Evolutionary conservation across 2,113 vertebrate species (phyloP).

Genomic region (Trichomycterus rosablanca): DNA sequence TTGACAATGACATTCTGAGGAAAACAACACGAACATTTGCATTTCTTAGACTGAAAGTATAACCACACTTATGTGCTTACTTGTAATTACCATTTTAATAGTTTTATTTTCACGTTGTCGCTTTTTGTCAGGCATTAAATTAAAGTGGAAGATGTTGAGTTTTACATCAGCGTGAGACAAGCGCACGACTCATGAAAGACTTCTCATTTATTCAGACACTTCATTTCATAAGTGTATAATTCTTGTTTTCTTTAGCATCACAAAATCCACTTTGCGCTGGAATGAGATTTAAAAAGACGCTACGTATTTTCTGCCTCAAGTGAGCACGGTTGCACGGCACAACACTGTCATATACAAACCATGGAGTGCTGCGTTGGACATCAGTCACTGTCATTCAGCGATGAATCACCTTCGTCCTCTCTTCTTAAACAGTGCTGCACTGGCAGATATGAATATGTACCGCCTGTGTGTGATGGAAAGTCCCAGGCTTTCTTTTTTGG

Average conservation of each 20-base stretch:
- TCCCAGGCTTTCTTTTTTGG: constrained; percentile 32
- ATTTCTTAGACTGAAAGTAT: constrained; percentile 32
- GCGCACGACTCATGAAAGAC: constrained; percentile 9
- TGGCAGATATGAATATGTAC: constrained; percentile 41
- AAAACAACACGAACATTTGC: constrained; percentile 22
- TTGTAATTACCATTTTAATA: constrained; percentile 47
- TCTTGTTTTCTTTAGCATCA: background rate
- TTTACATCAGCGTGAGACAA: constrained; percentile 9
- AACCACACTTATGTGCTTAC: constrained; percentile 37
- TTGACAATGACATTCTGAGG: constrained; percentile 17
- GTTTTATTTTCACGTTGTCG: constrained; percentile 41
- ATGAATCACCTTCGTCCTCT: constrained; percentile 29
- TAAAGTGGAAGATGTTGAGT: constrained; percentile 28
- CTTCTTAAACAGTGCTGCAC: constrained; percentile 3
- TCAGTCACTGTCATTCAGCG: constrained; percentile 43
- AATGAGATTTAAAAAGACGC: constrained; percentile 44
- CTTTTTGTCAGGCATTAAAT: constrained; percentile 34
- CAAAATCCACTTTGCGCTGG: background rate
- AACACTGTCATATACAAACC: background rate
- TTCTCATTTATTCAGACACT: constrained; percentile 11
- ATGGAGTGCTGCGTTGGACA: background rate
- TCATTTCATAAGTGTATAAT: background rate
- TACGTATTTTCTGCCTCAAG: constrained; percentile 45
- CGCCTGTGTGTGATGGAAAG: constrained; percentile 4
- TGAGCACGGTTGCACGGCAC: background rate